Percentiles rank a stretch among this genome's conserved stretches.
phyloP scores from a whole-genome alignment of 2,888 invertebrate species.

The Ceriagrion tenellum region DNA sequence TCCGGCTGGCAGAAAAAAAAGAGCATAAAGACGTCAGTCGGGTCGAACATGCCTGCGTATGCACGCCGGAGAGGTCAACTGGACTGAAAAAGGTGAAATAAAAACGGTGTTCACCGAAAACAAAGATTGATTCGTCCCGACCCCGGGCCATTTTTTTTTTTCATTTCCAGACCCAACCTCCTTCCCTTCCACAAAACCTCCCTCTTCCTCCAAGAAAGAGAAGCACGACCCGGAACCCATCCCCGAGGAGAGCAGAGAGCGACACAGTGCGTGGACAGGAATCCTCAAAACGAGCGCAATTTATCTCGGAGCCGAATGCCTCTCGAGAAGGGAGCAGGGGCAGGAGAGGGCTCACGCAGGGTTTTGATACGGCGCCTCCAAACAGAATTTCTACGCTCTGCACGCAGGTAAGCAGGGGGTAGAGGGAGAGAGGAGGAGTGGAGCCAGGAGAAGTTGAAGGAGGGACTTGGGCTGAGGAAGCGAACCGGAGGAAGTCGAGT shows the following conservation, averaged over 20 bases:
- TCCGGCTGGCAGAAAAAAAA: constrained; percentile 21
- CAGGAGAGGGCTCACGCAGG: background rate
- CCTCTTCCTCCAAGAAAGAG: background rate
- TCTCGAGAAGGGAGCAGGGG: background rate
- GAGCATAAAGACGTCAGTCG: constrained; percentile 37
- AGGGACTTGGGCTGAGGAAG: constrained; percentile 22
- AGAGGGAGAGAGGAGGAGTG: background rate
- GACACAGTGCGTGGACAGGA: background rate
- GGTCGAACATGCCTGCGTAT: background rate
- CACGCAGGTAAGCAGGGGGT: background rate
- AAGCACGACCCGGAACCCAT: background rate
- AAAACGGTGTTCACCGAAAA: constrained; percentile 39
- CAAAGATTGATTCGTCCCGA: constrained; percentile 60
- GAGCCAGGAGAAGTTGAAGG: background rate
- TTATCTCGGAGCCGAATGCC: constrained; percentile 20
- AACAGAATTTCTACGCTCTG: constrained; percentile 48
- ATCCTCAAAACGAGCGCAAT: constrained; percentile 51
- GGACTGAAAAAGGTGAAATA: background rate
- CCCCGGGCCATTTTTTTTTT: constrained; percentile 50
- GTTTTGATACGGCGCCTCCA: constrained; percentile 41
- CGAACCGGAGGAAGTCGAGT: background rate
- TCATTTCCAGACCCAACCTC: background rate
- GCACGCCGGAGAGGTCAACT: background rate
- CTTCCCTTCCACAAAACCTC: too few relatives aligned
- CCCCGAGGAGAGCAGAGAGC: background rate